Evolutionary conservation across 2,888 invertebrate genomes (phyloP), one percentile per base, ranked within the genome.

Genomic region (Philhelius pedissequus): DNA sequence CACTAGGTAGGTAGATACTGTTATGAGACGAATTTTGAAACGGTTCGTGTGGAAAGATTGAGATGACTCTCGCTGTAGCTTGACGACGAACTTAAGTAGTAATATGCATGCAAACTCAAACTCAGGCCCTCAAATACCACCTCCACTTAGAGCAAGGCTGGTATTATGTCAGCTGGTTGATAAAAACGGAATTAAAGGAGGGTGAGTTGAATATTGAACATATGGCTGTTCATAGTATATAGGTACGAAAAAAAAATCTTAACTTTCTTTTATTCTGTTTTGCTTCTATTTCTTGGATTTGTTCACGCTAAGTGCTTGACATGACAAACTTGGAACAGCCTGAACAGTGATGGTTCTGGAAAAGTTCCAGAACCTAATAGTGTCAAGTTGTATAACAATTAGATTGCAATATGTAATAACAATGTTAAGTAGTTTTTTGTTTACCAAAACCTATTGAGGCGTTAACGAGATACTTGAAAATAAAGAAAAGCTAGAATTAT

Each of bases 61-160:
- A 43, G 43, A 68, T 60, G 68, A 35, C 52, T 60, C 52, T 60
- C 25, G 43, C 66, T 58, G 13, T 45, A 45, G 48, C 30, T 48
- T 54, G 45, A 35, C 54, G 38, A 64, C 54, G 18, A 48, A 54
- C 73, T 75, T 64, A 52, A 40, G 50, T 64, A 60, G 52, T 69
- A 30, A 66, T 78, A 45, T 83, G 62, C 40, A 73, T 78, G 43
- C 56, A 54, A 40, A 69, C 48, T 60, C 54, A 68, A 35, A 50
- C 43, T 35, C 30, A 30, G 15, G 32, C 6, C 45, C 18, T 18
- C 32, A 56, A 54, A 54, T 54, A 30, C 30, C 30, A 32, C 27
- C 54, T 20, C 18, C 2, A 58, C 64, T 43, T 54, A 43, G 30
- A 38, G 22, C 71, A 56, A 48, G 71, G 50, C 50, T 45, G n/a